These are phyloP conservation scores for Pogona vitticeps DNA, from an alignment of 2,113 vertebrate genomes.

Conservation along the genomic window DNA sequence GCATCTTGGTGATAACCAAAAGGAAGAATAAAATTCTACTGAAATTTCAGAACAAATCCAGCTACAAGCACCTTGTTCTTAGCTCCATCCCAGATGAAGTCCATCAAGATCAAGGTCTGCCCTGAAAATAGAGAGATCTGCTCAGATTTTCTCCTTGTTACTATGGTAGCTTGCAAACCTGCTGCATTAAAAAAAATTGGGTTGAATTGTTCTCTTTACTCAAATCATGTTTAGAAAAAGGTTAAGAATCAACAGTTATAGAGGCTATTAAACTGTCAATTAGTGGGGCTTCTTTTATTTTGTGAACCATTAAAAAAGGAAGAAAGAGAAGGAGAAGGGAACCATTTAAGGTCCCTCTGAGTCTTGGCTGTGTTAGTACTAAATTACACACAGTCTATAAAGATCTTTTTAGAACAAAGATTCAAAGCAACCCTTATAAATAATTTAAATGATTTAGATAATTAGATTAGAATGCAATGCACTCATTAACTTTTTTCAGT, in stretches of 20 bases:
- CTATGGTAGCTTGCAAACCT: constrained; percentile 64
- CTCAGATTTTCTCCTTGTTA: constrained; percentile 53
- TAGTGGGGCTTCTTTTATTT: constrained; percentile 49
- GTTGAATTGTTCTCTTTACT: constrained; percentile 55
- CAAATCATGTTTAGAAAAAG: constrained; percentile 57
- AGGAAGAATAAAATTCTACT: not conserved
- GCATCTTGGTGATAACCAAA: not conserved
- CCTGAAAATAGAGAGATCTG: constrained; percentile 16
- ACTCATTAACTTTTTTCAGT: constrained; percentile 40
- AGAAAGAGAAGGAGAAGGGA: not conserved
- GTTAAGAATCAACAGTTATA: constrained; percentile 58
- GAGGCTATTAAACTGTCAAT: constrained; percentile 48
- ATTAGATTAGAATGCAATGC: constrained; percentile 52
- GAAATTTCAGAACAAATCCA: not conserved
- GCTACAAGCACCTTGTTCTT: not conserved
- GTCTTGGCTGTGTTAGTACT: constrained; percentile 43
- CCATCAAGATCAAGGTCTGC: not conserved
- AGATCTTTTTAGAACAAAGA: constrained; percentile 44
- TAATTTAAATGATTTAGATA: constrained; percentile 55
- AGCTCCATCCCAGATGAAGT: not conserved
- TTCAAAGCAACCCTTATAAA: constrained; percentile 51
- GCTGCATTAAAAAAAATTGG: constrained; percentile 46
- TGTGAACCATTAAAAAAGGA: constrained; percentile 16
- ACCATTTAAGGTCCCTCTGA: constrained; percentile 20
- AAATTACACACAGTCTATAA: constrained; percentile 33